Evolutionary conservation across 2,888 invertebrate genomes (phyloP).

Genomic region (Sussaba pulchella): DNA sequence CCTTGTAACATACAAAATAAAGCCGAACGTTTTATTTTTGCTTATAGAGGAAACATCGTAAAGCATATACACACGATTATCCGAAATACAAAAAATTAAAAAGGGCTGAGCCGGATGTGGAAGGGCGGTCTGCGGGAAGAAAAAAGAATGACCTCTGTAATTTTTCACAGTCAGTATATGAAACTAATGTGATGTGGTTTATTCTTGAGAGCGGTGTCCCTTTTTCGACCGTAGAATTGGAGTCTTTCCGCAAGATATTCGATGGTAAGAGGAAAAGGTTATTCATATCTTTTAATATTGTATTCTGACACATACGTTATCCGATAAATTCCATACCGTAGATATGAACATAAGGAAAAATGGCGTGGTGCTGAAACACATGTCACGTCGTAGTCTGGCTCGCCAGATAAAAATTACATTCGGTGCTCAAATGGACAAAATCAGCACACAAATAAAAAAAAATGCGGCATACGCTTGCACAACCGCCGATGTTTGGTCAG

Average conservation of each 20-base stretch:
- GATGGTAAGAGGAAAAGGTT: not conserved
- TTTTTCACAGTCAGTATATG: not conserved
- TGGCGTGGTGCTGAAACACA: constrained; percentile 1
- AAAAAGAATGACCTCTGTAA: not conserved
- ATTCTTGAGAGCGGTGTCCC: constrained; percentile 7
- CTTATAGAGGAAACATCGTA: not conserved
- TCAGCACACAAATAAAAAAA: not conserved
- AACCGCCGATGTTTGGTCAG: constrained; percentile 49
- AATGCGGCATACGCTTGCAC: constrained; percentile 46
- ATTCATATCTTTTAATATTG: not conserved
- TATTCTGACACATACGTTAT: not conserved
- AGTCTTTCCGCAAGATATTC: constrained; percentile 26
- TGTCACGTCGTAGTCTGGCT: constrained; percentile 7
- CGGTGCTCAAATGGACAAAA: constrained; percentile 13
- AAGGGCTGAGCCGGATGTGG: not conserved
- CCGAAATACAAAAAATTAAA: not conserved
- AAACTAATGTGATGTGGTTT: constrained; percentile 8
- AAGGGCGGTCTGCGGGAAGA: not conserved
- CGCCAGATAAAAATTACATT: not conserved
- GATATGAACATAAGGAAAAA: not conserved
- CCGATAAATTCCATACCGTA: not conserved
- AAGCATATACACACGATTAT: not conserved
- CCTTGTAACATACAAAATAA: too few species aligned
- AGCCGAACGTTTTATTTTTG: not conserved
- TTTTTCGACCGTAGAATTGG: constrained; percentile 5